A percentile compares a stretch with the other conserved stretches of the same genome.
Evolutionary conservation across 2,888 invertebrate species (phyloP).

Genomic region (Hypsopygia costalis): DNA sequence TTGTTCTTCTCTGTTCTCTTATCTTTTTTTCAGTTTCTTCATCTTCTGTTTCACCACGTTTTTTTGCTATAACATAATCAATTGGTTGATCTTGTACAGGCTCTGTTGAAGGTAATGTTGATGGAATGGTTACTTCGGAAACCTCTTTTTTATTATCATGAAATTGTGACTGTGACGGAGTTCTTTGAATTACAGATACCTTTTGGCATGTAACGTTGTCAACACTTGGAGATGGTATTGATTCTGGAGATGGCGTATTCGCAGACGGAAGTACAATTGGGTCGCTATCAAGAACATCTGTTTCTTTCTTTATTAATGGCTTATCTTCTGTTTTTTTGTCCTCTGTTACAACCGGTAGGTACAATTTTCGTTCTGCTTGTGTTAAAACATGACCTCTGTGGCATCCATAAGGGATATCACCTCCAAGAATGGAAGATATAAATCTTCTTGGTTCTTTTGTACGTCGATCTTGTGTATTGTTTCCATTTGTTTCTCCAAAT

Average conservation of each 20-base stretch:
- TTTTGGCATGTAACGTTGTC: constrained; percentile 85
- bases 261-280: constrained; percentile 79
- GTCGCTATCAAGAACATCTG: constrained; percentile 82
- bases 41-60: constrained; percentile 84
- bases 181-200: constrained; percentile 91
- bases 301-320: constrained; percentile 82
- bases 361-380: constrained; percentile 90
- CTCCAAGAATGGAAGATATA: constrained; percentile 90
- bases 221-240: constrained; percentile 82
- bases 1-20: constrained; percentile 84
- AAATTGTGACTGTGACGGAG: constrained; percentile 81
- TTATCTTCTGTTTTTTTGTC: constrained; percentile 78
- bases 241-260: constrained; percentile 75
- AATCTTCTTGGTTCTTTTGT: constrained; percentile 82
- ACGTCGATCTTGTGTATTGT: constrained; percentile 48
- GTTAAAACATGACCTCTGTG: constrained; percentile 88
- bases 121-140: constrained; percentile 72
- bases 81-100: constrained; percentile 93
- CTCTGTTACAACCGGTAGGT: constrained; percentile 81
- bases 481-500: constrained; percentile 64
- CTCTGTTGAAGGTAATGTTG: constrained; percentile 73
- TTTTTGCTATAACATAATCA: constrained; percentile 92
- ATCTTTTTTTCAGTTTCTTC: constrained; percentile 85
- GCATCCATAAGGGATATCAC: constrained; percentile 90
- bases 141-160: constrained; percentile 70